phyloP scores from a whole-genome alignment of 2,888 invertebrate species.

The Belgica antarctica region DNA sequence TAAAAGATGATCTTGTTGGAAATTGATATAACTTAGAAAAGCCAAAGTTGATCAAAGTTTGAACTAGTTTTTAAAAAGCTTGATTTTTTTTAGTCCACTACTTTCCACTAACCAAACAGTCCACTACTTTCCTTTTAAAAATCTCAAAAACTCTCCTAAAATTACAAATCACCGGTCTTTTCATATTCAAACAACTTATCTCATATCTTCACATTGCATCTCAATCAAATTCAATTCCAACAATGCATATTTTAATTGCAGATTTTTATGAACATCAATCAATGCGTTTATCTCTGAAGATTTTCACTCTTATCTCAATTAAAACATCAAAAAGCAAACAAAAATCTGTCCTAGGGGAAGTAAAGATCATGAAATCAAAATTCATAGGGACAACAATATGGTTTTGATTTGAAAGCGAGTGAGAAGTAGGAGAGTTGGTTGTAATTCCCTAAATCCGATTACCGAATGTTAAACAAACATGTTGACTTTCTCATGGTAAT shows the following conservation, averaged over 20 bases:
- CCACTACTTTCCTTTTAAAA: too few relatives aligned
- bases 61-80: too few relatives aligned
- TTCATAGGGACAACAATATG: conserved; percentile 7
- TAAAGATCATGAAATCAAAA: conserved; percentile 14
- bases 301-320: conserved; percentile 5
- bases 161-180: too few relatives aligned
- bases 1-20: too few relatives aligned
- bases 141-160: too few relatives aligned
- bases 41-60: too few relatives aligned
- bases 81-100: too few relatives aligned
- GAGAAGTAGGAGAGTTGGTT: neutral
- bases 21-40: too few relatives aligned
- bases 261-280: conserved; percentile 18
- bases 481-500: conserved; percentile 43
- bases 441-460: conserved; percentile 37
- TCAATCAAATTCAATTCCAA: too few relatives aligned
- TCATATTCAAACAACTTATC: too few relatives aligned
- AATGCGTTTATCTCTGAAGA: neutral
- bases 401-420: conserved; percentile 3
- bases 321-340: conserved; percentile 13
- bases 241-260: conserved; percentile 2
- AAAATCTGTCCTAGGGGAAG: neutral
- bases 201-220: too few relatives aligned
- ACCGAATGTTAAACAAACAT: conserved; percentile 39
- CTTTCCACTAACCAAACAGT: too few relatives aligned